These are phyloP conservation scores for Macquaria ambigua DNA, from an alignment of 2,113 vertebrate species.

Conservation along the genomic window DNA sequence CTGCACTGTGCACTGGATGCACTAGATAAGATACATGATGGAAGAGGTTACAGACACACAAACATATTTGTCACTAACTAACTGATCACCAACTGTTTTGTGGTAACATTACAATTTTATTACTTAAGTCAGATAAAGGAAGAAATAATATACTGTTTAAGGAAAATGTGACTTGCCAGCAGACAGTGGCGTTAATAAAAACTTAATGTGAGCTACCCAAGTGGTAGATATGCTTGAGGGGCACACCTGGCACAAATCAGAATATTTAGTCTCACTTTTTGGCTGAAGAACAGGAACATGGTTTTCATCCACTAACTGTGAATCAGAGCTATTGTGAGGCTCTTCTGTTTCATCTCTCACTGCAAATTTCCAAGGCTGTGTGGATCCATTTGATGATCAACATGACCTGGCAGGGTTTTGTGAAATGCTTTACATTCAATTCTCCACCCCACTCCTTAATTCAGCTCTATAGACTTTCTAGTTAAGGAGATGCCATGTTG, in stretches of 20 bases:
- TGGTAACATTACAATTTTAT: not conserved
- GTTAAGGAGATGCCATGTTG: conserved; percentile 18
- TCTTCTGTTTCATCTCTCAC: not conserved
- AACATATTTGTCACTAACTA: too few species aligned
- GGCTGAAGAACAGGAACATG: not conserved
- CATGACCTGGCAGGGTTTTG: conserved; percentile 5
- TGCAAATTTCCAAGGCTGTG: conserved; percentile 17
- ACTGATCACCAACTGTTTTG: not conserved
- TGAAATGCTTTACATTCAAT: conserved; percentile 28
- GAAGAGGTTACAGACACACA: too few species aligned
- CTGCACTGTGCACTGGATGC: too few species aligned
- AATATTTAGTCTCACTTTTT: not conserved
- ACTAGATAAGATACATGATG: too few species aligned
- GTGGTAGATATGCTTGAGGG: too few species aligned
- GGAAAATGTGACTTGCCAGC: not conserved
- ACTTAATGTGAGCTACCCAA: too few species aligned
- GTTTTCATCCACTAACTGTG: conserved; percentile 2
- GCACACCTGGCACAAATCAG: not conserved
- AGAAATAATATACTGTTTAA: not conserved
- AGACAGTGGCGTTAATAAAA: not conserved
- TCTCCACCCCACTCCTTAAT: conserved; percentile 7
- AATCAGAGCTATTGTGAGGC: not conserved
- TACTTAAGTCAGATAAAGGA: too few species aligned
- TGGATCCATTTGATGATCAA: conserved; percentile 15
- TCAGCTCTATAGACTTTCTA: conserved; percentile 4